A percentile compares a stretch with the other conserved stretches of the same genome.
Evolutionary conservation across 1,140 invertebrate genomes (phyloP).

Genomic region (Eriosoma lanigerum): DNA sequence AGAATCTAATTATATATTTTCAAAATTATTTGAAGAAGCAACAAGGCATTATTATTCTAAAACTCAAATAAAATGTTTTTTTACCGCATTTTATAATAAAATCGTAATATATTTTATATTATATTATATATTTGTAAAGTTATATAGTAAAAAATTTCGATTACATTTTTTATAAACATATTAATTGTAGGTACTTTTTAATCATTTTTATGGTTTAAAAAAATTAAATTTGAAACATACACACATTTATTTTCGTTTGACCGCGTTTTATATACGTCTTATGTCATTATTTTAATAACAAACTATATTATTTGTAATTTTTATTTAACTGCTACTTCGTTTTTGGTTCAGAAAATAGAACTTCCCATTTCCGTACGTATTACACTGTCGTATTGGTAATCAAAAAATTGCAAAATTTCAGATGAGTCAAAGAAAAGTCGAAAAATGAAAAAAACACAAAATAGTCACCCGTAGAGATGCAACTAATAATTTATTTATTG

Average conservation of each 20-base stretch:
- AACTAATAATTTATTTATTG: slow-evolving; percentile 31
- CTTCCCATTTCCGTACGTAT: neutral
- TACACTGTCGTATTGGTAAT: neutral
- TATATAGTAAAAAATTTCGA: too few relatives aligned
- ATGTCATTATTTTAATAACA: slow-evolving; percentile 1
- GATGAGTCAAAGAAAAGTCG: neutral
- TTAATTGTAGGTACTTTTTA: too few relatives aligned
- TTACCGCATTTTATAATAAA: too few relatives aligned
- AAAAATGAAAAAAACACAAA: neutral
- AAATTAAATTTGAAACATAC: too few relatives aligned
- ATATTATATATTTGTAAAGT: too few relatives aligned
- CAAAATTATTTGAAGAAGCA: neutral
- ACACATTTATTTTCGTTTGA: too few relatives aligned
- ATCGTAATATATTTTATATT: too few relatives aligned
- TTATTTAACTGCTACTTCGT: neutral
- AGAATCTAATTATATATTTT: neutral
- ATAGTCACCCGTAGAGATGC: neutral
- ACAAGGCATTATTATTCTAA: neutral
- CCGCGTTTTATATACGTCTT: too few relatives aligned
- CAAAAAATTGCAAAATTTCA: neutral
- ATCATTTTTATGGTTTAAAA: too few relatives aligned
- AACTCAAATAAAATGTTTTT: neutral
- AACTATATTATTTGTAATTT: neutral
- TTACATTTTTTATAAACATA: too few relatives aligned
- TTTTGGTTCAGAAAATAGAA: neutral